These are phyloP conservation scores for Acromyrmex charruanus DNA, from an alignment of 1,140 invertebrate genomes.

Conservation along the genomic window DNA sequence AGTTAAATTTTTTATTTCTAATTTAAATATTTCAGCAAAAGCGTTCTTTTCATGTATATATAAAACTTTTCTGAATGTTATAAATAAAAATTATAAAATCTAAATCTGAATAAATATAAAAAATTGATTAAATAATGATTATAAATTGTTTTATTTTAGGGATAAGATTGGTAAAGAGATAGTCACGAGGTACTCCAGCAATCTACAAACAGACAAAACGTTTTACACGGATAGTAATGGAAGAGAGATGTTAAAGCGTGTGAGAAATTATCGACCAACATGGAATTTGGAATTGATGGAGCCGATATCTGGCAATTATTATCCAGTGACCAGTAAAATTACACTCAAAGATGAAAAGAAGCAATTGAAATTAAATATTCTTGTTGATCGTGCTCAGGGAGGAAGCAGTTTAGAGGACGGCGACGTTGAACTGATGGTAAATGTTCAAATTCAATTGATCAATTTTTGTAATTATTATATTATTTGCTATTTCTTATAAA, in stretches of 20 bases:
- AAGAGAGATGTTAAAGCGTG: conserved; percentile 93
- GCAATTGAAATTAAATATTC: conserved; percentile 88
- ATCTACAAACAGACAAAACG: conserved; percentile 88
- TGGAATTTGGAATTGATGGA: conserved; percentile 91
- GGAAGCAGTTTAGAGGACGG: conserved; percentile 93
- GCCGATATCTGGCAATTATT: conserved; percentile 95
- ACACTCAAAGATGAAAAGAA: conserved; percentile 88
- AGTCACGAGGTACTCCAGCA: conserved; percentile 90
- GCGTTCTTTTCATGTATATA: too few relatives aligned
- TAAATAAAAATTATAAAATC: not conserved
- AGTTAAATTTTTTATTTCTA: too few relatives aligned
- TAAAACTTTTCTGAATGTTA: too few relatives aligned
- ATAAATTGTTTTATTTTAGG: conserved; percentile 82
- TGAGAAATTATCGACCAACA: conserved; percentile 91
- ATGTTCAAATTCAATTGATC: conserved; percentile 27
- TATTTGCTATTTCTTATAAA: not conserved
- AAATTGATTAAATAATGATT: conserved; percentile 57
- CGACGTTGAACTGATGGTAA: conserved; percentile 93
- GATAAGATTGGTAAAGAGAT: conserved; percentile 94
- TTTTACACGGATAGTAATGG: conserved; percentile 99
- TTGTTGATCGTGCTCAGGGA: conserved; percentile 96
- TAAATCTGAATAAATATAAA: not conserved
- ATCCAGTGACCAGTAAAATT: conserved; percentile 96
- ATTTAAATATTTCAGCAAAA: too few relatives aligned
- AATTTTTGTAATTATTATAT: conserved; percentile 2